Evolutionary conservation across 2,797 vertebrate genomes (phyloP), one percentile per base, ranked within the genome.

Genomic region (Schizothorax lantsangensis): DNA sequence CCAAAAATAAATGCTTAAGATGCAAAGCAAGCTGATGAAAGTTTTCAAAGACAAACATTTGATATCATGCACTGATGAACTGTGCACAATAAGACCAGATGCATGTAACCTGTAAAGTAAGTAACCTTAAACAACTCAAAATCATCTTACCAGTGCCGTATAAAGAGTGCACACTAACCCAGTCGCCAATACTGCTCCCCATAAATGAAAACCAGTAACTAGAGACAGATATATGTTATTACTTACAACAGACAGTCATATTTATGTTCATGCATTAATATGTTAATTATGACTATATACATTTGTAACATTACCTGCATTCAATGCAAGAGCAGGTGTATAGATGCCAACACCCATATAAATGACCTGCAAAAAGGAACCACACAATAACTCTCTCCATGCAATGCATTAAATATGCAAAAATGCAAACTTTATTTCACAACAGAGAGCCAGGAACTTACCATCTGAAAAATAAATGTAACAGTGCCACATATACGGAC

Each of bases 401-500:
- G 5, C 10, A 74, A 52, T 75, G 45, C n/a, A 26, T 15, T 52
- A 33, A 64, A 52, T 40, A 49, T 47, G 54, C 26, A 59, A 73
- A 45, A 30, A 40, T 23, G 2, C 2, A 30, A 54, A 57, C 36
- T 36, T 64, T n/a, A 30, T 17, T 62, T 47, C 12, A 62, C 36
- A 15, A 52, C 5, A 43, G 33, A 71, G 38, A 59, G 38, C 73
- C 21, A 45, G 81, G n/a, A 10, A 91, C 97, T 91, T 90, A 97
- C 97, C 96, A 97, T 99, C 87, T 99, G 98, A 94, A 98, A 98
- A 92, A 99, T 98, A 93, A 99, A 99, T 72, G 97, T 97, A 89
- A 96, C 0, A 0, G 98, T 99, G n/a, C 97, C 98, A 1, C 97
- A 96, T 78, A 99, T 23, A 1, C 97, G 94, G 43, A 98, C 97